phyloP scores from a whole-genome alignment of 2,113 vertebrate genomes.

The Pardalotus punctatus region DNA sequence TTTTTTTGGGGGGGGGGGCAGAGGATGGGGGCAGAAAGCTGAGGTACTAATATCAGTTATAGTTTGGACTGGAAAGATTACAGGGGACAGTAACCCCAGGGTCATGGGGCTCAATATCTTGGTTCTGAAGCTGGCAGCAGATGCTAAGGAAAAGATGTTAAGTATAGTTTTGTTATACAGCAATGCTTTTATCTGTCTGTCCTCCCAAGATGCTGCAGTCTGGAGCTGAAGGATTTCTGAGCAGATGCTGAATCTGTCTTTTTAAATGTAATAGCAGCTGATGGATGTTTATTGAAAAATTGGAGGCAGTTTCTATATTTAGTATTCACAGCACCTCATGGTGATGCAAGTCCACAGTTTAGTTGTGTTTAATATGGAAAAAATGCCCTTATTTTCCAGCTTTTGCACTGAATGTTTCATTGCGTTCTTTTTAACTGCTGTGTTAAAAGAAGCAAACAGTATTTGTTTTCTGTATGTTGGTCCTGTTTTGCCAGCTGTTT shows the following conservation, averaged over 20 bases:
- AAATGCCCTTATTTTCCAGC: background rate
- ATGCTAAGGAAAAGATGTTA: background rate
- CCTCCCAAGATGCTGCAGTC: background rate
- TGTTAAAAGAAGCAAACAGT: background rate
- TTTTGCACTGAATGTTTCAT: background rate
- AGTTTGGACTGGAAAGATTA: background rate
- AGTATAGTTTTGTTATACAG: background rate
- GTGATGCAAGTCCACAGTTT: background rate
- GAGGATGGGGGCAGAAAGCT: no score
- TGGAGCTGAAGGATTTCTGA: background rate
- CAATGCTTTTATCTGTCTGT: background rate
- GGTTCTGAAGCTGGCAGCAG: background rate
- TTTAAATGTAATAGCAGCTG: background rate
- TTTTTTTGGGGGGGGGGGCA: accelerated
- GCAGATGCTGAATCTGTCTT: background rate
- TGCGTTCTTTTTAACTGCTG: background rate
- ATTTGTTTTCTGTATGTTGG: background rate
- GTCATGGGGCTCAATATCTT: background rate
- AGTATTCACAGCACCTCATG: background rate
- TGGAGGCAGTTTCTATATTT: background rate
- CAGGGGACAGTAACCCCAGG: background rate
- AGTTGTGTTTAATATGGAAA: background rate
- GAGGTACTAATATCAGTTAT: background rate
- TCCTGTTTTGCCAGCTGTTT: background rate
- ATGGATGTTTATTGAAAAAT: background rate